Evolutionary conservation across 2,113 vertebrate species (phyloP), one percentile per base, ranked within the genome.

Genomic region (Myotis yumanensis): DNA sequence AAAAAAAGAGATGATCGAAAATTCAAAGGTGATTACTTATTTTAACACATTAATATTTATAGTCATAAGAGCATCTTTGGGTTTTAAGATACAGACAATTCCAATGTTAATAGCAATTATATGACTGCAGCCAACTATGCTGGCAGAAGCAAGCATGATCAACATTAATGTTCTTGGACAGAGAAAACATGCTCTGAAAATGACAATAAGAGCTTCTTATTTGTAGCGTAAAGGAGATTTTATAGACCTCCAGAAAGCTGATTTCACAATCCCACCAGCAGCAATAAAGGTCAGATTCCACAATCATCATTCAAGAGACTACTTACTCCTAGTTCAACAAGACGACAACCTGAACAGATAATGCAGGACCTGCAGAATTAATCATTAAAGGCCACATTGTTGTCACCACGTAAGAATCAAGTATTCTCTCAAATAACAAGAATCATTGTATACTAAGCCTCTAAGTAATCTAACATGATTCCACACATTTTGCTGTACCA

Each of bases 11-110:
- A 88, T 59, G 23, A 57, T 15, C 43, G 30, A 79, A 90, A 92
- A 77, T 91, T 71, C 40, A 92, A 40, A 93, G 2, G 91, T 89
- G 5, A 90, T 96, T 95, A 89, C 25, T 93, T 0, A 95, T 97
- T 97, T 98, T 86, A 93, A 62, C 54, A 37, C 43, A 96, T 95
- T 95, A 97, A 94, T 97, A 96, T 97, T 97, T 57, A 97, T 95
- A 96, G 90, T 68, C n/a, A 75, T n/a, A 97, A 96, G 54, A 76
- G 73, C 83, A 92, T 10, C 0, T 95, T 97, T 87, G 68, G 76
- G 48, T 90, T 97, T 54, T 59, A 93, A 96, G 57, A 71, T 52
- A 86, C 25, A 90, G 82, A 90, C 14, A 82, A 90, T 30, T 89
- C 14, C 52, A 93, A 94, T 68, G 95, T 93, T 98, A 97, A 83